Evolutionary conservation across 92 coral and sea anemone species (phyloP).

Genomic region (Zoanthus solanderi): DNA sequence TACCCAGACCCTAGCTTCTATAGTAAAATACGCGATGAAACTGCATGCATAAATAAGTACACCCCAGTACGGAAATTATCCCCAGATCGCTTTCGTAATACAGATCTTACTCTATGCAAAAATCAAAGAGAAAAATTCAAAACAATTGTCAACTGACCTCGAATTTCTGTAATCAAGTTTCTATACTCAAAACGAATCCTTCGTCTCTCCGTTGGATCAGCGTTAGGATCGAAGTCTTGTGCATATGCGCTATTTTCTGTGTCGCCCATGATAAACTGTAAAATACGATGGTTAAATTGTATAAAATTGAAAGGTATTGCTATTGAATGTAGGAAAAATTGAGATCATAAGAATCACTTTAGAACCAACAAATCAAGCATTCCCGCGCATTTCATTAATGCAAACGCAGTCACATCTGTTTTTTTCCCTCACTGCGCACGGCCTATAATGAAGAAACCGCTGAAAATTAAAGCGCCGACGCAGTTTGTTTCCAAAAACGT

Average conservation of each 20-base stretch:
- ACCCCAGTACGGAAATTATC: no score
- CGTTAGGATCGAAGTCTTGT: conserved; percentile 80
- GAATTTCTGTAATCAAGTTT: conserved; percentile 88
- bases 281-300: neutral
- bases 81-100: no score
- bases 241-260: conserved; percentile 54
- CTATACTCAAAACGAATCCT: conserved; percentile 90
- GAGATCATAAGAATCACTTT: neutral
- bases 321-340: neutral
- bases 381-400: conserved; percentile 33
- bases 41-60: no score
- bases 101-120: no score
- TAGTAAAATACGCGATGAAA: no score
- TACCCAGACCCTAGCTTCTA: no score
- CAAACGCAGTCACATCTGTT: conserved; percentile 5
- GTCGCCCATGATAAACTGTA: conserved; percentile 67
- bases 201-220: conserved; percentile 86
- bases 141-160: conserved; percentile 54
- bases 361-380: neutral
- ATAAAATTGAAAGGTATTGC: neutral
- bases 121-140: no score
- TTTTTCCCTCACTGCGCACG: conserved; percentile 23
- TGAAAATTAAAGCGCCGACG: conserved; percentile 4
- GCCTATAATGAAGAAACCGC: conserved; percentile 1
- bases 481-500: conserved; percentile 7